These are phyloP conservation scores for Paragorgia papillata DNA, from an alignment of 92 coral and sea anemone species.

Conservation along the genomic window DNA sequence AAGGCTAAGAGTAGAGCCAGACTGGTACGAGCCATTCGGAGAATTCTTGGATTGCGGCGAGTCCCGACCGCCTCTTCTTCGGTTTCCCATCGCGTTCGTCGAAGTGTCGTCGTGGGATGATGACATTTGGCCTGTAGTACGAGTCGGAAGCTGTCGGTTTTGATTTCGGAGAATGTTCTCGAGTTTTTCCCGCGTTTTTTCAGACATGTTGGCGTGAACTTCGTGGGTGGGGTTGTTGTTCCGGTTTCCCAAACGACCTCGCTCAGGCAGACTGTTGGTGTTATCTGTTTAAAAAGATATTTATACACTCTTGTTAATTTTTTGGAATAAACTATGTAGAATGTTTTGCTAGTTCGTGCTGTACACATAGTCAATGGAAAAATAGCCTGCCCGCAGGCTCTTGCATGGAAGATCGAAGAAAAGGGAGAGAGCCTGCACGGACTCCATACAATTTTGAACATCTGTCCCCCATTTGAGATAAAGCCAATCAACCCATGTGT, in stretches of 20 bases:
- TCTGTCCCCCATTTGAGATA: no score
- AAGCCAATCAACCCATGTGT: no score
- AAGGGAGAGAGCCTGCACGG: no score
- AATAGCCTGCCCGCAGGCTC: no score
- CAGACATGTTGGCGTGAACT: conserved; percentile 23
- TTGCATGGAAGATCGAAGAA: no score
- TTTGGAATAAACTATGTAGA: no score
- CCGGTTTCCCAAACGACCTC: conserved; percentile 31
- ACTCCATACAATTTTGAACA: no score
- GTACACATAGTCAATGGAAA: no score
- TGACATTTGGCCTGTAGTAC: background rate
- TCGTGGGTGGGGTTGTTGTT: background rate
- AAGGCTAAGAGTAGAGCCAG: conserved; percentile 42
- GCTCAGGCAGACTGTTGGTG: conserved; percentile 27
- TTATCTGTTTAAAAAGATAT: conserved; percentile 10
- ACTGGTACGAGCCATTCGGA: conserved; percentile 24
- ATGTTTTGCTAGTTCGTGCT: no score
- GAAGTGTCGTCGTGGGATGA: conserved; percentile 17
- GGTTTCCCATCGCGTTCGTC: background rate
- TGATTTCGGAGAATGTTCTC: conserved; percentile 8
- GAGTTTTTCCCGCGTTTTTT: conserved; percentile 23
- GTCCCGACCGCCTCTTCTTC: conserved; percentile 18
- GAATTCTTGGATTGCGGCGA: conserved; percentile 31
- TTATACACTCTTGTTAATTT: no score
- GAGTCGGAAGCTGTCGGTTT: background rate